phyloP scores from a whole-genome alignment of 2,797 vertebrate genomes.

The Helostoma temminkii region DNA sequence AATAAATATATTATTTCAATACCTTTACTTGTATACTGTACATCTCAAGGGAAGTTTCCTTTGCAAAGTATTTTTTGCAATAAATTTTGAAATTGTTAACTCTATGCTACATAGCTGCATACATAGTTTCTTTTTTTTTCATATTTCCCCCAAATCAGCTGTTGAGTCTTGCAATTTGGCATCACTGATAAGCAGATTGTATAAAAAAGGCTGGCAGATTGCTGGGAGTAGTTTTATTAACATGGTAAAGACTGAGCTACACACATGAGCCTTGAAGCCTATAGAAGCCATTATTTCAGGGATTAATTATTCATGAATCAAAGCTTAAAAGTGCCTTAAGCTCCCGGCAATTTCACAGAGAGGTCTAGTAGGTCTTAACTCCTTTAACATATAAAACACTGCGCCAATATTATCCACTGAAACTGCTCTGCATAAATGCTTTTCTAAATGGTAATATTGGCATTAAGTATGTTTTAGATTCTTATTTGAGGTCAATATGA shows the following conservation, averaged over 20 bases:
- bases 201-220: constrained; percentile 39
- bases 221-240: constrained; percentile 41
- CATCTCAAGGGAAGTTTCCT: not conserved
- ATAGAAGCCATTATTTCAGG: constrained; percentile 61
- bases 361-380: constrained; percentile 43
- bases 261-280: constrained; percentile 47
- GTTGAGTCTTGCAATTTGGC: constrained; percentile 33
- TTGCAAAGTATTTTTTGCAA: not conserved
- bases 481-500: constrained; percentile 5
- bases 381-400: constrained; percentile 14
- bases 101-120: constrained; percentile 1
- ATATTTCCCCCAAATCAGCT: constrained; percentile 23
- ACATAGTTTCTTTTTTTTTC: no score
- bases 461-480: constrained; percentile 3
- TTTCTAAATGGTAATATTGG: constrained; percentile 3
- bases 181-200: constrained; percentile 32
- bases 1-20: no score
- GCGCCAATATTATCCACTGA: constrained; percentile 9
- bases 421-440: not conserved
- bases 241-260: constrained; percentile 31
- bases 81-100: not conserved
- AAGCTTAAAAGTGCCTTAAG: constrained; percentile 55
- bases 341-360: constrained; percentile 41
- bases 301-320: constrained; percentile 67
- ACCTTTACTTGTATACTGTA: constrained; percentile 3